Percentiles rank a stretch among this genome's conserved stretches.
Conservation (phyloP, 2,888 invertebrate species). For the Cephonodes hylas region DNA sequence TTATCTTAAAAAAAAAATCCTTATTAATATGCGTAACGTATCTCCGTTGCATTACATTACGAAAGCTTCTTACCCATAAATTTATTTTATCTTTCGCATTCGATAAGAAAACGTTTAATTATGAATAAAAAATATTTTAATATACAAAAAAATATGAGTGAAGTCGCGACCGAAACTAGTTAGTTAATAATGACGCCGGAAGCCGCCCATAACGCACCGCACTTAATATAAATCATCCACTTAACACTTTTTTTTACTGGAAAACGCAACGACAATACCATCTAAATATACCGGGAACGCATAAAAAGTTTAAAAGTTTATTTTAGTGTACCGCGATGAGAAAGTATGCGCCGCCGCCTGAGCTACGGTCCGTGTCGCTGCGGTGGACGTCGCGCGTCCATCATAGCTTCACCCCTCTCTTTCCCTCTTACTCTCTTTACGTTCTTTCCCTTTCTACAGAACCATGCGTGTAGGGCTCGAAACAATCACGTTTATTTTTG, state of each 20-base stretch:
- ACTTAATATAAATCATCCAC: conserved; percentile 79
- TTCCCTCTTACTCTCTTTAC: conserved; percentile 31
- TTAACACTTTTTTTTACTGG: conserved; percentile 73
- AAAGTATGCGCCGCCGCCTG: conserved; percentile 70
- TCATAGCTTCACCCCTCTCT: conserved; percentile 59
- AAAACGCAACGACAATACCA: conserved; percentile 67
- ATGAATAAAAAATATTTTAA: neutral
- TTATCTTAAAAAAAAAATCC: no score
- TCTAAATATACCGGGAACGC: conserved; percentile 72
- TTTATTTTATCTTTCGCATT: no score
- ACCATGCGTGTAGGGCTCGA: conserved; percentile 64
- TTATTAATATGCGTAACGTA: no score
- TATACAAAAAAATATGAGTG: conserved; percentile 26
- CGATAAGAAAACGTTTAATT: neutral
- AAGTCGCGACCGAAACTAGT: conserved; percentile 2
- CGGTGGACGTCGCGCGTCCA: conserved; percentile 65
- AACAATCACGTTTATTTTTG: conserved; percentile 70
- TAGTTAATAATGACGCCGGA: conserved; percentile 72
- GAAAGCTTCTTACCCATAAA: no score
- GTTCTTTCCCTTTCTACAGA: conserved; percentile 41
- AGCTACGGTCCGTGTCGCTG: conserved; percentile 68
- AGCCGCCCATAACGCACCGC: conserved; percentile 65
- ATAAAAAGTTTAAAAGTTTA: conserved; percentile 74
- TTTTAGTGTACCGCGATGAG: conserved; percentile 73
- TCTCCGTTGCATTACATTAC: no score